Evolutionary conservation across 1,140 invertebrate species (phyloP).

Genomic region (Akabosia matsudoensis): DNA sequence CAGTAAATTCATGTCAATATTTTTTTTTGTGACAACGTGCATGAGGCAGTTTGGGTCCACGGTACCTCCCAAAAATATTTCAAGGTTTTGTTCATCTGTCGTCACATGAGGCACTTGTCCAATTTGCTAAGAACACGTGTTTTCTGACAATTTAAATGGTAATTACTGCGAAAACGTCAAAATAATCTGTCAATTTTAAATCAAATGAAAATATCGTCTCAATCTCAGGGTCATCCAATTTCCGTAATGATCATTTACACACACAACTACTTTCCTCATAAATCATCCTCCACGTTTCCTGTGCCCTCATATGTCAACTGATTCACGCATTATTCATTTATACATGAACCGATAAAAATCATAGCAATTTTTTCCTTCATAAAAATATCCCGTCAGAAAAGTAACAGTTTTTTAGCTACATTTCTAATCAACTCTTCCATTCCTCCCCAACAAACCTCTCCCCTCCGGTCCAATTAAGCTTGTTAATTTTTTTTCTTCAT

Average conservation of each 20-base stretch:
- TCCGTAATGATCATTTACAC: not conserved
- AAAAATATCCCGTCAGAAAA: not conserved
- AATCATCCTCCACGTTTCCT: not conserved
- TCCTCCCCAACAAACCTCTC: not conserved
- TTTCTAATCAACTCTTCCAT: not conserved
- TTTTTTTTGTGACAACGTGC: not conserved
- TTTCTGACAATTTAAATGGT: not conserved
- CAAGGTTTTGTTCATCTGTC: too few relatives aligned
- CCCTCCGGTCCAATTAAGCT: not conserved
- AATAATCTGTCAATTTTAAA: not conserved
- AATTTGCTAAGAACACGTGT: not conserved
- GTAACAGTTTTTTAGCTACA: not conserved
- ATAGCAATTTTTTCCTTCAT: too few relatives aligned
- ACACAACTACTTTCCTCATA: not conserved
- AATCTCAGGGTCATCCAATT: not conserved
- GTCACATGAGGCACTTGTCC: too few relatives aligned
- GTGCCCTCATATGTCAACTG: not conserved
- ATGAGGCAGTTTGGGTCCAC: too few relatives aligned
- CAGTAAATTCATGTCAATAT: too few relatives aligned
- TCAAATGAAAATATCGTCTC: not conserved
- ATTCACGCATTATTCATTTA: not conserved
- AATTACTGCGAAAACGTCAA: not conserved
- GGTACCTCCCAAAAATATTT: too few relatives aligned
- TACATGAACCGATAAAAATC: too few relatives aligned
- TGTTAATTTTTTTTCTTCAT: not conserved